Conservation (phyloP, 2,797 vertebrate species). For the Perodicticus potto region DNA sequence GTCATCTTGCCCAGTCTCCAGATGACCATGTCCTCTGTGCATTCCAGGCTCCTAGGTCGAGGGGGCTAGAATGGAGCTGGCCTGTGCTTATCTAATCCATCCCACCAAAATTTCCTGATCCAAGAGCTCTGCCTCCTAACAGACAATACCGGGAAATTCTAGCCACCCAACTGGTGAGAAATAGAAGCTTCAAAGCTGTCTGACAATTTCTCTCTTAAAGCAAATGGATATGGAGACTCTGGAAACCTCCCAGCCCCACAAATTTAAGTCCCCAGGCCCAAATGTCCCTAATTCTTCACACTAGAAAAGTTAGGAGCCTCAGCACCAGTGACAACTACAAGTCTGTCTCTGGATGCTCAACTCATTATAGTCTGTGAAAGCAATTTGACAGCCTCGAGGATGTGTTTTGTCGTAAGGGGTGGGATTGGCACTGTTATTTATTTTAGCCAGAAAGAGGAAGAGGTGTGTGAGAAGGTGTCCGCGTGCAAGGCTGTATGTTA, state of each 20-base stretch:
- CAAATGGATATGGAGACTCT: conserved; percentile 53
- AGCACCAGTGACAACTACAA: not conserved
- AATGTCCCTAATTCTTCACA: conserved; percentile 48
- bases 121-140: not conserved
- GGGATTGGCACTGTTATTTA: conserved; percentile 50
- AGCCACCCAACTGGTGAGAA: not conserved
- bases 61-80: not conserved
- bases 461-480: conserved; percentile 69
- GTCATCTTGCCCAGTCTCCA: not conserved
- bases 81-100: not conserved
- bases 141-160: not conserved
- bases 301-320: conserved; percentile 63
- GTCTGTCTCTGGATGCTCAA: conserved; percentile 68
- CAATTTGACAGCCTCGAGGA: conserved; percentile 70
- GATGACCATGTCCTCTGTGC: too few relatives aligned
- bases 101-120: not conserved
- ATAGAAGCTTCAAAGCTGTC: not conserved
- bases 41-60: not conserved
- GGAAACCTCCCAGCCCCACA: not conserved
- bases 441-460: conserved; percentile 70
- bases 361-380: conserved; percentile 80
- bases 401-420: conserved; percentile 73
- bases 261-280: conserved; percentile 48
- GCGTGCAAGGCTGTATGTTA: not conserved
- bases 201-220: conserved; percentile 46